phyloP scores from a whole-genome alignment of 2,797 vertebrate genomes.

The Centroberyx gerrardi region DNA sequence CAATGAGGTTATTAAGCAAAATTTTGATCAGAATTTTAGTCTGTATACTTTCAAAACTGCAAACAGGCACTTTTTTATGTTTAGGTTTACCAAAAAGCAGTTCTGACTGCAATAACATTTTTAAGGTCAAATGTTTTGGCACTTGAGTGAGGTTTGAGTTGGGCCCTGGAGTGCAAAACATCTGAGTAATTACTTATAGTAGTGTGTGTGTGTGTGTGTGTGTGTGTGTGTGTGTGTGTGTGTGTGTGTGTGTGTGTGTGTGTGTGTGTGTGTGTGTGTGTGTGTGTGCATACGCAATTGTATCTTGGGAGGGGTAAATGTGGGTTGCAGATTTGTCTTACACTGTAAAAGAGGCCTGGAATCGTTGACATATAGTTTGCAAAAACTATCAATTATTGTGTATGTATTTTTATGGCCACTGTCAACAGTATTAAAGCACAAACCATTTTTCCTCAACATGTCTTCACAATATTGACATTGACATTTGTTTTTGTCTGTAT shows the following conservation, averaged over 20 bases:
- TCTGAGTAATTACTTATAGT: conserved; percentile 13
- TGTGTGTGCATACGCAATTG: conserved; percentile 5
- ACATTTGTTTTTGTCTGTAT: background rate
- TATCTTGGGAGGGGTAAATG: background rate
- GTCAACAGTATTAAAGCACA: too few relatives aligned
- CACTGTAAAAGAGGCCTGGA: too few relatives aligned
- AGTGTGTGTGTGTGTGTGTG: conserved; percentile 11
- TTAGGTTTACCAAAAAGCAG: too few relatives aligned
- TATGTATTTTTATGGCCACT: too few relatives aligned
- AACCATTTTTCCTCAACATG: background rate
- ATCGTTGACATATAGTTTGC: too few relatives aligned
- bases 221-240: conserved; percentile 2
- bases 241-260: conserved; percentile 21
- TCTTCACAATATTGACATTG: background rate
- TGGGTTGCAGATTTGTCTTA: background rate
- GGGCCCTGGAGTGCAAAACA: too few relatives aligned
- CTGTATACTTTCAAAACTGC: background rate
- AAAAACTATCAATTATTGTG: too few relatives aligned
- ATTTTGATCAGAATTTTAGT: background rate
- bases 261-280: too few relatives aligned
- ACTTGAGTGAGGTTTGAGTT: too few relatives aligned
- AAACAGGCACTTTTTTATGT: too few relatives aligned
- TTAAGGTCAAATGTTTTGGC: too few relatives aligned
- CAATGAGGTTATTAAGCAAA: background rate
- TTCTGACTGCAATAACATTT: too few relatives aligned